A percentile compares a stretch with the other conserved stretches of the same genome.
Evolutionary conservation across 1,140 invertebrate genomes (phyloP).

Genomic region (Latrodectus geometricus): DNA sequence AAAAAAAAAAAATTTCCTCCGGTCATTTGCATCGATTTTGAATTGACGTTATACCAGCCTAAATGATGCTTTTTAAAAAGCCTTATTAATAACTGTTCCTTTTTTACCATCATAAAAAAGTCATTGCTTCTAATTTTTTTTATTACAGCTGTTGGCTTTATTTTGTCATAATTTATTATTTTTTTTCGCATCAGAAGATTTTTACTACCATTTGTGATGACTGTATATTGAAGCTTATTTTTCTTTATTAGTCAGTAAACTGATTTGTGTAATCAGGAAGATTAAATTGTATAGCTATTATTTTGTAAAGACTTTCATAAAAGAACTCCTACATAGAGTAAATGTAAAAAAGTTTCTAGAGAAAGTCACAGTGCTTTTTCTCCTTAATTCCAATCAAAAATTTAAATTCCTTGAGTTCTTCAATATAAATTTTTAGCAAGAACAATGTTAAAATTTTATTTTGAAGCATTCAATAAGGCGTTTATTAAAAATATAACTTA

Average conservation of each 20-base stretch:
- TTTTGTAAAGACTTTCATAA: too few species aligned
- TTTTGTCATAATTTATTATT: background rate
- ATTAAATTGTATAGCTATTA: too few species aligned
- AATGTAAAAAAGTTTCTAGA: too few species aligned
- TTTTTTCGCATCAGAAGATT: background rate
- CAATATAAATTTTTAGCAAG: too few species aligned
- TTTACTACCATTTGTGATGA: background rate
- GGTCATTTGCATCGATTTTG: slow-evolving; percentile 54
- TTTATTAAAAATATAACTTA: too few species aligned
- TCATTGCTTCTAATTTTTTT: background rate
- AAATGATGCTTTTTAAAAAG: slow-evolving; percentile 21
- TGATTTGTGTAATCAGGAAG: too few species aligned
- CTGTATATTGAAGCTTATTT: background rate
- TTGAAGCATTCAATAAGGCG: too few species aligned
- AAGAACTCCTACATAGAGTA: too few species aligned
- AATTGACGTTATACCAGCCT: slow-evolving; percentile 28
- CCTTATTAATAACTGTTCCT: slow-evolving; percentile 19
- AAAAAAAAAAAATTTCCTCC: background rate
- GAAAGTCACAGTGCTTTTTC: too few species aligned
- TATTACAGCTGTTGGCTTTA: background rate
- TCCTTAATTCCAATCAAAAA: too few species aligned
- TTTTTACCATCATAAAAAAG: slow-evolving; percentile 5
- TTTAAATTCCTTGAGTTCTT: too few species aligned
- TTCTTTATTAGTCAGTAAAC: background rate
- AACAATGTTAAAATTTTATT: too few species aligned